Percentiles rank a stretch among this genome's conserved stretches.
These are phyloP conservation scores for Ficedula albicollis DNA, from an alignment of 2,797 vertebrate genomes.

Conservation along the genomic window DNA sequence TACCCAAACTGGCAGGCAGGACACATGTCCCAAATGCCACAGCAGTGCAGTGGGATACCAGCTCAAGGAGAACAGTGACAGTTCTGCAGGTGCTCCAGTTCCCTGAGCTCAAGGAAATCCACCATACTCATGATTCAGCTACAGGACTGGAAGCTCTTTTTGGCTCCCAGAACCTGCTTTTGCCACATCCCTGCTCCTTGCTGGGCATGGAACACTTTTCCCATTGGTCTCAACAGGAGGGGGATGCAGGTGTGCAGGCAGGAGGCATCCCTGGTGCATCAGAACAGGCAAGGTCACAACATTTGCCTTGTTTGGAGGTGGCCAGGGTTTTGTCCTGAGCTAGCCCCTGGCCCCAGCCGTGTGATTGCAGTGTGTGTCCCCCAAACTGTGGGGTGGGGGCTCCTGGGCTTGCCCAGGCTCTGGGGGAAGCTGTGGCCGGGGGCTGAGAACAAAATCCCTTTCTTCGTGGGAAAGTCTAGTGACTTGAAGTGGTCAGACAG, in stretches of 20 bases:
- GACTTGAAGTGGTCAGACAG: slow-evolving; percentile 37
- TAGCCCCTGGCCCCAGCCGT: neutral
- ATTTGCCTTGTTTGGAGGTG: neutral
- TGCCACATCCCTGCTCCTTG: neutral
- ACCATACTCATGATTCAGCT: neutral
- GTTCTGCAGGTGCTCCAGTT: neutral
- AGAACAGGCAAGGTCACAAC: neutral
- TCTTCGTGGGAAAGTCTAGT: slow-evolving; percentile 51
- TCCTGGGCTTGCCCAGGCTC: neutral
- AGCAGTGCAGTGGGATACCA: neutral
- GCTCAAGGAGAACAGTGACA: neutral
- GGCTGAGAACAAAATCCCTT: slow-evolving; percentile 26
- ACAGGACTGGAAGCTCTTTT: neutral
- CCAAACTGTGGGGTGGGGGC: neutral
- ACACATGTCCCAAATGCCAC: neutral
- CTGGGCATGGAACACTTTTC: neutral
- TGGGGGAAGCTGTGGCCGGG: accelerated
- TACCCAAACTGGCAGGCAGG: neutral
- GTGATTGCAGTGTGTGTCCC: neutral
- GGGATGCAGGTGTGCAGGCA: neutral
- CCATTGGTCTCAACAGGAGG: accelerated
- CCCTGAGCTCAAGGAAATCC: neutral
- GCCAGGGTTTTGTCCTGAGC: neutral
- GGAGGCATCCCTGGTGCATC: neutral
- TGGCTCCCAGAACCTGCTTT: neutral